A percentile compares a stretch with the other conserved stretches of the same genome.
Conservation (phyloP, 2,888 invertebrate genomes). For the Trichacis sp. region DNA sequence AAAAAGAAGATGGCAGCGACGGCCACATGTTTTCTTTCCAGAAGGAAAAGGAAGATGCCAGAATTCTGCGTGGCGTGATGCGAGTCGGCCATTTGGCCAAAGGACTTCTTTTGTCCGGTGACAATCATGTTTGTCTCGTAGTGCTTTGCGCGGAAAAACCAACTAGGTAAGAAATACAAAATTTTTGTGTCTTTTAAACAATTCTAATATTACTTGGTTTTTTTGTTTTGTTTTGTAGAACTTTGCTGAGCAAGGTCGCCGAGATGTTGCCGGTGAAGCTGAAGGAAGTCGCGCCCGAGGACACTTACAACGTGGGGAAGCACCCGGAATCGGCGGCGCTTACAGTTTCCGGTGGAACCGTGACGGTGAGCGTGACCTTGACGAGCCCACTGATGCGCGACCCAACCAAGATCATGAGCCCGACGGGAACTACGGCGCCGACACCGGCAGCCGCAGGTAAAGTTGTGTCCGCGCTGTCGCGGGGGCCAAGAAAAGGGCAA, state of each 20-base stretch:
- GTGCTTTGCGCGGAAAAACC: slow-evolving; percentile 96
- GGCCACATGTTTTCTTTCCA: slow-evolving; percentile 77
- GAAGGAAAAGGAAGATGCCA: slow-evolving; percentile 74
- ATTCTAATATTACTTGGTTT: too few relatives aligned
- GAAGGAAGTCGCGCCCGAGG: slow-evolving; percentile 78
- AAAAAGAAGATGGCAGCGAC: slow-evolving; percentile 81
- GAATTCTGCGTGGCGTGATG: slow-evolving; percentile 96
- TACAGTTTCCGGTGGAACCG: slow-evolving; percentile 82
- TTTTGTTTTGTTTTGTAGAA: slow-evolving; percentile 62
- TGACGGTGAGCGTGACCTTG: slow-evolving; percentile 87
- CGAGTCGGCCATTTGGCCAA: slow-evolving; percentile 93
- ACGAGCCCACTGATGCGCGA: slow-evolving; percentile 95
- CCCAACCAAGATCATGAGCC: slow-evolving; percentile 59
- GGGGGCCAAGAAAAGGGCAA: slow-evolving; percentile 69
- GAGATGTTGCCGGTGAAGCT: slow-evolving; percentile 86
- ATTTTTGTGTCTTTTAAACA: too few relatives aligned
- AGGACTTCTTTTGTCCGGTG: slow-evolving; percentile 89
- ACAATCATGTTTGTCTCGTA: slow-evolving; percentile 90
- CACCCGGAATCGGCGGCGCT: slow-evolving; percentile 89
- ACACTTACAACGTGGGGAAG: slow-evolving; percentile 86
- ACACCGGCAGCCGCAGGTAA: slow-evolving; percentile 56
- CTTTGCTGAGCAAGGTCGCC: slow-evolving; percentile 88
- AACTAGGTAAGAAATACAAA: slow-evolving; percentile 75
- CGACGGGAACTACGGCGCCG: slow-evolving; percentile 1
- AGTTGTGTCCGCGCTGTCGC: slow-evolving; percentile 49